Evolutionary conservation across 2,113 vertebrate species (phyloP).

Genomic region (Jaculus jaculus): DNA sequence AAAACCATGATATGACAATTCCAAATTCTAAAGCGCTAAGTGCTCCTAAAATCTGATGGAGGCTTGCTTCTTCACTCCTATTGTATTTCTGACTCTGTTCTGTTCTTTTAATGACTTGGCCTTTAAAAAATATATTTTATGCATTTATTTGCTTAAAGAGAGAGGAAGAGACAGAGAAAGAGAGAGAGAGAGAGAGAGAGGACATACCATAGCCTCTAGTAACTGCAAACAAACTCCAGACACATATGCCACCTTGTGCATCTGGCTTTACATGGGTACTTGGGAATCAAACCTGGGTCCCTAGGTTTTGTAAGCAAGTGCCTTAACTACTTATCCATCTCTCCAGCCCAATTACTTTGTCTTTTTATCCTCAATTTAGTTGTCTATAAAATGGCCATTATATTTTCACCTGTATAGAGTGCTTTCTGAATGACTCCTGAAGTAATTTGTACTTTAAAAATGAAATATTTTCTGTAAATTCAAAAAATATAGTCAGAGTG

Average conservation of each 20-base stretch:
- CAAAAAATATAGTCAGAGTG: not conserved
- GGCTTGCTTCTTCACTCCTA: not conserved
- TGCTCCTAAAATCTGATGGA: not conserved
- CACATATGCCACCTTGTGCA: too few relatives aligned
- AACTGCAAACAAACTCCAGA: too few relatives aligned
- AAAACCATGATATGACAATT: not conserved
- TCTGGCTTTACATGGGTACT: too few relatives aligned
- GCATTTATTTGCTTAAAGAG: not conserved
- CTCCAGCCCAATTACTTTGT: not conserved
- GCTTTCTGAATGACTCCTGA: not conserved
- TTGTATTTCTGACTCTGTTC: not conserved
- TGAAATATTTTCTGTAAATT: not conserved
- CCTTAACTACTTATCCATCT: too few relatives aligned
- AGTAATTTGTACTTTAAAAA: not conserved
- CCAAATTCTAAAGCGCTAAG: not conserved
- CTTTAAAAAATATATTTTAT: not conserved
- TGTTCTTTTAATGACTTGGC: not conserved
- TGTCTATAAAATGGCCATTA: not conserved
- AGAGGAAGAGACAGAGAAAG: too few relatives aligned
- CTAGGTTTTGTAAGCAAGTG: too few relatives aligned
- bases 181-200: too few relatives aligned
- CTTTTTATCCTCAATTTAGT: not conserved
- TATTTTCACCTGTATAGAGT: not conserved
- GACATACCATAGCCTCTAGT: too few relatives aligned
- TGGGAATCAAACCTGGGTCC: too few relatives aligned